Evolutionary conservation across 2,113 vertebrate species (phyloP), one percentile per base, ranked within the genome.

Genomic region (Paedocypris sp.): DNA sequence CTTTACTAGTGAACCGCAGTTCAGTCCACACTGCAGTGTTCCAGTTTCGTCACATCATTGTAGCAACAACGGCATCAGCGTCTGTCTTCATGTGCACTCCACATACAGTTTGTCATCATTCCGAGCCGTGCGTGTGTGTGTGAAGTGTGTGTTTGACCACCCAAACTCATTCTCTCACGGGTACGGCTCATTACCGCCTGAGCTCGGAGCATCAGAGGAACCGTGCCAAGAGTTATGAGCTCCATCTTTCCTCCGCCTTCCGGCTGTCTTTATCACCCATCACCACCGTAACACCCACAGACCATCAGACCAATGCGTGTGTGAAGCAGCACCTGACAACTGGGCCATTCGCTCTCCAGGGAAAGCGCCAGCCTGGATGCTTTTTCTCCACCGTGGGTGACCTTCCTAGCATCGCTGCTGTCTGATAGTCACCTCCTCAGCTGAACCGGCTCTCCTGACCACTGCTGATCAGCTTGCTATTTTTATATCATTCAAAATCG

Each of bases 221-320:
- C 66, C 71, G 68, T 70, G 63, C 56, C 25, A 63, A 75, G 76
- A 79, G 69, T 82, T 81, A 76, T 7, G 70, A 82, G 71, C 35
- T 28, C 25, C 66, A 43, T 72, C 73, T 58, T 49, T 65, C 73
- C 70, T 79, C 71, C 70, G 31, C 72, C 79, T 79, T 75, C 74
- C 73, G 60, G 63, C 64, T 70, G 65, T 79, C 62, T 81, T 82
- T 79, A 79, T 79, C 73, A 79, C 73, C 72, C 65, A 68, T 77
- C 66, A 49, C 70, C 71, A 67, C 19, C 33, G 54, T 38, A 67
- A 67, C 69, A 50, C 51, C 42, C 56, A 63, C 9, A 64, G 62
- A 73, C 64, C 70, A 58, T 48, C 62, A 35, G 26, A n/a, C n/a
- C n/a, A 42, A 33, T n/a, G 58, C 61, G 18, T 47, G 63, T 20